A percentile compares a stretch with the other conserved stretches of the same genome.
These are phyloP conservation scores for Panthera leo DNA, from an alignment of 2,113 vertebrate genomes.

Conservation along the genomic window DNA sequence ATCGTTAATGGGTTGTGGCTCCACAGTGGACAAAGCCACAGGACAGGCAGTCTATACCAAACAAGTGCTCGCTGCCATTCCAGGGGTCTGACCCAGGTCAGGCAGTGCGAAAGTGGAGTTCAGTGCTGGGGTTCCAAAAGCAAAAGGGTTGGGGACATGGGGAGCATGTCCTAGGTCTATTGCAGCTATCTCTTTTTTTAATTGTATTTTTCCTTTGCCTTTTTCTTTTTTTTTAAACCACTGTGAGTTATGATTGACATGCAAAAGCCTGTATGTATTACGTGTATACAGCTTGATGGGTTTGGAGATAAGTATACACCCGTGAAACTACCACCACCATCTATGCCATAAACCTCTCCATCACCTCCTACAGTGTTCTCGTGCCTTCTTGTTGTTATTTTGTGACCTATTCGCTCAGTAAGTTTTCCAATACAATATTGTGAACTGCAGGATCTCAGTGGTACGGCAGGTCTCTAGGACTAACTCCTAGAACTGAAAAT, in stretches of 20 bases:
- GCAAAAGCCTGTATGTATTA: not conserved
- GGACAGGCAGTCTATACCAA: not conserved
- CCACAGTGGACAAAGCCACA: not conserved
- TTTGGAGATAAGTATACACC: not conserved
- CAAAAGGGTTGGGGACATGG: not conserved
- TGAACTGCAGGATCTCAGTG: not conserved
- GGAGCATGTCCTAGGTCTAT: rapidly evolving
- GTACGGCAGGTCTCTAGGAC: not conserved
- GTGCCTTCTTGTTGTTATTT: not conserved
- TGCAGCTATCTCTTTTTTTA: not conserved
- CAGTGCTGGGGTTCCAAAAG: not conserved
- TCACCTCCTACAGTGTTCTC: not conserved
- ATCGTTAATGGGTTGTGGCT: rapidly evolving
- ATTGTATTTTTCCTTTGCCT: not conserved
- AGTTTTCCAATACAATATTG: not conserved
- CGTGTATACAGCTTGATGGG: not conserved
- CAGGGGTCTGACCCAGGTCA: not conserved
- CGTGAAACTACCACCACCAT: not conserved
- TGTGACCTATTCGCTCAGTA: not conserved
- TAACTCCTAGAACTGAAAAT: not conserved
- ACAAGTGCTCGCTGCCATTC: too few relatives aligned
- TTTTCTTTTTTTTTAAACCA: not conserved
- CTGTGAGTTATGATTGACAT: not conserved
- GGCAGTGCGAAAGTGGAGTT: too few relatives aligned
- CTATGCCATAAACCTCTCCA: not conserved